Base-by-base conservation (phyloP, 2,113 vertebrate genomes). In the Typhlomys cinereus region DNA sequence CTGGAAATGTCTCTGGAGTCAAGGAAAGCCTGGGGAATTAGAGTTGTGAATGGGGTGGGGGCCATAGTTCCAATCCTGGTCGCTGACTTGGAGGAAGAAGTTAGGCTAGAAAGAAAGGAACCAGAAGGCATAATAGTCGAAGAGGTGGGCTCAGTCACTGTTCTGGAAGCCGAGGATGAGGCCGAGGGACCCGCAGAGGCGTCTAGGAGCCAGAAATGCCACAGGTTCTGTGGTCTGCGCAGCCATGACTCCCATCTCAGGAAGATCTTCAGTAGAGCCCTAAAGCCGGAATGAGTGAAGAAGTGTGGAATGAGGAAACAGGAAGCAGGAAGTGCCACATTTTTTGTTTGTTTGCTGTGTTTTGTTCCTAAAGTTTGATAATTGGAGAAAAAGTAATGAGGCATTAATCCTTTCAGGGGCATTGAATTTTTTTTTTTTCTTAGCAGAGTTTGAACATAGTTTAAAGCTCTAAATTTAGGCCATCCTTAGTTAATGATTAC, bases 311-410 rank as follows among this genome's bases (percentile, higher is more conserved):
- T 81, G 66, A 96, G 74, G 83, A 88, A 94, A 70, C 46, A 54
- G 89, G 89, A 90, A 85, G 73, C 90, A 96, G 92, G 88, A 93
- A 93, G 61, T 90, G 54, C 89, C 67, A 85, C 39, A 44, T 27
- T 61, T 62, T 70, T 61, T 0, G 13, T 27, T 31, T 29, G 5
- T 41, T 34, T 46, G 12, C 17, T 50, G 7, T 61, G 27, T 17
- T 52, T n/a, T 44, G 64, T 61, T 80, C 48, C 59, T 1, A 0
- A 54, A 46, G 44, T 84, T 90, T 62, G 54, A 44, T 82, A 84
- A 36, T 89, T 86, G 67, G 78, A 67, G 57, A 89, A 88, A 88
- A 85, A 31, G 21, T 90, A 52, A 27, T 89, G 25, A 81, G n/a
- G 54, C 39, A 85, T 59, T 80, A 89, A 59, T 59, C 52, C 54